A percentile compares a stretch with the other conserved stretches of the same genome.
Evolutionary conservation across 2,888 invertebrate species (phyloP).

Genomic region (Strigamia maritima): DNA sequence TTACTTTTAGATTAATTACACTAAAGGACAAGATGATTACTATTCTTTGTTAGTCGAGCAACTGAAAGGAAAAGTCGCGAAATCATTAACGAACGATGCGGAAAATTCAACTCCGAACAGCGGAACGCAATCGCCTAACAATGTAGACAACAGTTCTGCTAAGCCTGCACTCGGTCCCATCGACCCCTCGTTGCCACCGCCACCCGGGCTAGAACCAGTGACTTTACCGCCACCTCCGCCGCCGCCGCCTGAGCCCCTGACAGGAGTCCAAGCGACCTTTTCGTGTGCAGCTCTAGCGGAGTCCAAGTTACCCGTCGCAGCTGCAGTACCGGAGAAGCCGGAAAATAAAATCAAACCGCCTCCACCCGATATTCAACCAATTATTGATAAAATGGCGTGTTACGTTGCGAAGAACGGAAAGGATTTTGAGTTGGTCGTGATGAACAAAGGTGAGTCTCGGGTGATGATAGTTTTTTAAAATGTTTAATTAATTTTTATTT

Average conservation of each 20-base stretch:
- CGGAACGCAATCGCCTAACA: slow-evolving; percentile 7
- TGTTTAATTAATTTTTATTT: slow-evolving; percentile 1
- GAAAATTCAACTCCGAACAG: neutral
- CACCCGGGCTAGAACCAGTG: slow-evolving; percentile 43
- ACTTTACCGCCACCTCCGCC: slow-evolving; percentile 37
- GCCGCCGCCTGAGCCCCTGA: neutral
- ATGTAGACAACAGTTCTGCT: neutral
- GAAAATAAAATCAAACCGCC: slow-evolving; percentile 56
- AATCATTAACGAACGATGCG: neutral
- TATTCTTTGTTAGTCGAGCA: slow-evolving; percentile 83
- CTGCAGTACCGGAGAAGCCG: neutral
- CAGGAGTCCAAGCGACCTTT: neutral
- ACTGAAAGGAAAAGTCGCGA: slow-evolving; percentile 64
- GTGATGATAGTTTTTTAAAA: neutral
- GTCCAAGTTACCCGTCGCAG: neutral
- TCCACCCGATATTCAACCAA: slow-evolving; percentile 74
- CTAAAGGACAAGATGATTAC: slow-evolving; percentile 64
- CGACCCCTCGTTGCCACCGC: slow-evolving; percentile 41
- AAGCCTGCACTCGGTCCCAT: neutral
- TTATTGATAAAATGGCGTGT: slow-evolving; percentile 94
- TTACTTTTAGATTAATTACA: neutral
- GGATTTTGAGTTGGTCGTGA: slow-evolving; percentile 84
- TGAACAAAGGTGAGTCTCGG: slow-evolving; percentile 51
- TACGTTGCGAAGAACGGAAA: slow-evolving; percentile 94
- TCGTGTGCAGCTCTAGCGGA: neutral